A percentile compares a stretch with the other conserved stretches of the same genome.
phyloP scores from a whole-genome alignment of 1,140 invertebrate genomes.

The Drosophila setifemur region DNA sequence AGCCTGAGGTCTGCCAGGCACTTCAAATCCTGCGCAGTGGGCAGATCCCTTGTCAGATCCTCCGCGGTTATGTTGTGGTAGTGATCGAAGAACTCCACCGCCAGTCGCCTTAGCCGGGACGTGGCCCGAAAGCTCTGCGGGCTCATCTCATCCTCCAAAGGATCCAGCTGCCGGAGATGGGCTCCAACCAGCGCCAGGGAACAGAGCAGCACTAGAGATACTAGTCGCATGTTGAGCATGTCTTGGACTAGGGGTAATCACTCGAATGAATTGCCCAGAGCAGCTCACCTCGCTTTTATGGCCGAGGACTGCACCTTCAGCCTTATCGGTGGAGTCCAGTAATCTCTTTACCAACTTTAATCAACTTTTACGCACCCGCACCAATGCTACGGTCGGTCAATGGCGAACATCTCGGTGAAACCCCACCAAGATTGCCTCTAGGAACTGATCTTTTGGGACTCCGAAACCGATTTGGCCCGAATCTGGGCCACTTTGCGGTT shows the following conservation, averaged over 20 bases:
- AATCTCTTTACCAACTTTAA: too few species aligned
- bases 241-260: background rate
- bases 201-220: background rate
- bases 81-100: conserved; percentile 22
- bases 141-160: background rate
- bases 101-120: conserved; percentile 3
- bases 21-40: background rate
- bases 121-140: background rate
- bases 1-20: conserved; percentile 24
- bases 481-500: too few species aligned
- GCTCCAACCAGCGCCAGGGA: background rate
- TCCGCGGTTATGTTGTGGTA: conserved; percentile 15
- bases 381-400: too few species aligned
- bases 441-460: too few species aligned
- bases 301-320: background rate
- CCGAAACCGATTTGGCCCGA: too few species aligned
- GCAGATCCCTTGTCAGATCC: background rate
- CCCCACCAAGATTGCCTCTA: too few species aligned
- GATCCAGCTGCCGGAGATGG: background rate
- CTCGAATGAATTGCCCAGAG: background rate
- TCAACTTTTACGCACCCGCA: too few species aligned
- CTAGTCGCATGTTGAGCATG: background rate
- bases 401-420: too few species aligned
- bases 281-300: background rate
- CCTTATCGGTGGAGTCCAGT: too few species aligned